Base-by-base conservation (phyloP, 2,113 vertebrate genomes). In the Ginglymostoma cirratum region DNA sequence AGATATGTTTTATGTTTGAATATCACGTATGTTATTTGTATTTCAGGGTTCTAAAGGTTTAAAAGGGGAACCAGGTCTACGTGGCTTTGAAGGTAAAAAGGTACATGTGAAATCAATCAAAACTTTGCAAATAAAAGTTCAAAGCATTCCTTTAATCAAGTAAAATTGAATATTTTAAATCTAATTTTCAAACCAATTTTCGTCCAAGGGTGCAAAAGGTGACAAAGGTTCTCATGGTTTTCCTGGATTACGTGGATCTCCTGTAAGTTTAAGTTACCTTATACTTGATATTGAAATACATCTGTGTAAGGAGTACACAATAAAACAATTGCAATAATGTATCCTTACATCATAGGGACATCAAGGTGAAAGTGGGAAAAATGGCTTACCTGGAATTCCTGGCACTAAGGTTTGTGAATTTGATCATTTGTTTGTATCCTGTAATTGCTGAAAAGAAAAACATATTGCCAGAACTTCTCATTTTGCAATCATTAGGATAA, bases 181-280 rank as follows among this genome's bases (percentile, higher is more conserved):
- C 95, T 87, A 0, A 27, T 96, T 95, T 7, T 96, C 38, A 61
- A 23, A 27, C 38, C 80, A 10, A 72, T 90, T 97, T 97, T 97
- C 90, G 45, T 85, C 96, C 96, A 96, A 99, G 99, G 99, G 99
- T 94, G 97, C 97, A 96, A 99, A 99, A 96, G 99, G 99, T 96
- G 98, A 97, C 95, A 97, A 97, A 45, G 99, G 99, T 96, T 97
- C 97, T 96, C 80, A 92, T 24, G 99, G 99, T 15, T 97, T 98
- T 96, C 97, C 97, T 86, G 99, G 99, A 97, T 97, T 98, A 96
- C 98, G 97, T 96, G 99, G 99, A 87, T 96, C 96, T 96, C 96
- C 98, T 65, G 99, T 99, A 98, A 97, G 99, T 99, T 97, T 95
- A 78, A 38, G 67, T 30, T 94, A 34, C 94, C 96, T 52, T 48